Evolutionary conservation across 2,888 invertebrate genomes (phyloP), one percentile per base, ranked within the genome.

Genomic region (Biston stratarius): DNA sequence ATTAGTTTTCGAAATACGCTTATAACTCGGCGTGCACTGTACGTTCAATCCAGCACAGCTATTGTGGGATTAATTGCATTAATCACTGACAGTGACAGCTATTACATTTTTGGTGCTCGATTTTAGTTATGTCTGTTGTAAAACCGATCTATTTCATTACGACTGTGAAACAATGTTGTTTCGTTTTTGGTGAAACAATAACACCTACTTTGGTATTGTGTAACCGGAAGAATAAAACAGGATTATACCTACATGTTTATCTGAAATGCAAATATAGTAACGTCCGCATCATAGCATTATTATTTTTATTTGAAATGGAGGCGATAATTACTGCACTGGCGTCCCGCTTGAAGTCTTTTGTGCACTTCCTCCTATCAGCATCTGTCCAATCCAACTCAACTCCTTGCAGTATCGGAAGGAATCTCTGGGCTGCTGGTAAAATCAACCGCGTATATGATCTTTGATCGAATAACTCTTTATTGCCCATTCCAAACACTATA

Each of bases 31-130:
- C 71, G 62, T 47, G 53, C 73, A 87, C 83, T 92, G 89, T 90
- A 92, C 79, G 58, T 64, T 70, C 70, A 76, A 78, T 78, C 81
- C 85, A 77, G 77, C 88, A 87, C 80, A 83, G 88, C 88, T 81
- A 90, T 91, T 91, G 92, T 90, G 86, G 90, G 81, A 93, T 92
- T 93, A 93, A 93, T 94, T 93, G 91, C 89, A 94, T 93, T 93
- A 93, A 94, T 94, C 92, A 92, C 88, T 79, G 69, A 78, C 82
- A 89, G 89, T 89, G 94, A 93, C 93, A 92, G 94, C 91, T 93
- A 94, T 94, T 94, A 94, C 92, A 92, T 93, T 94, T 93, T 94
- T 92, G 92, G 92, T 89, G 92, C 90, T 88, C 92, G 90, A 93
- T 90, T 93, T 93, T 87, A 87, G 86, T 83, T 83, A 74, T 78